These are phyloP conservation scores for Xyliphius kryptos DNA, from an alignment of 2,113 vertebrate species.

Conservation along the genomic window DNA sequence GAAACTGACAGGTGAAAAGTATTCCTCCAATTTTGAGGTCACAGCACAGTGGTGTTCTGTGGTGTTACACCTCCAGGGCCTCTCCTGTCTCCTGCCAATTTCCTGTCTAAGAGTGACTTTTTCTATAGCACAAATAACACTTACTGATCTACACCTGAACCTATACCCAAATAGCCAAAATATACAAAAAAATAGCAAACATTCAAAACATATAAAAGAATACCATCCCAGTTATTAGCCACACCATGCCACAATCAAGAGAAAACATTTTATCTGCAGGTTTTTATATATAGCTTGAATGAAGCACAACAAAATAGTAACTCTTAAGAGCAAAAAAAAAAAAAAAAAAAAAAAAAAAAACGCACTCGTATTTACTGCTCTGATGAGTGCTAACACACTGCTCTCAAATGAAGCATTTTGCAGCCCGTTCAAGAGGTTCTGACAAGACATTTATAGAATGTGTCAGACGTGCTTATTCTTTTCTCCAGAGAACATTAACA, in stretches of 20 bases:
- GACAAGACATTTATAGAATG: conserved; percentile 26
- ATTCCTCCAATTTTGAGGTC: conserved; percentile 1
- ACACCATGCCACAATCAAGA: background rate
- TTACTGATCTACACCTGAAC: background rate
- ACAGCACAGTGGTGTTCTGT: conserved; percentile 2
- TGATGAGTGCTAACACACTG: background rate
- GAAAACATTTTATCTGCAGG: conserved; percentile 19
- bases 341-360: too few species aligned
- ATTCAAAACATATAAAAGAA: too few species aligned
- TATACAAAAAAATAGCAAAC: too few species aligned
- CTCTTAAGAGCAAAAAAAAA: conserved; percentile 12
- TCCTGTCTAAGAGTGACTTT: background rate
- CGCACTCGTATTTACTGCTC: conserved; percentile 14
- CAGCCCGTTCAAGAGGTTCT: conserved; percentile 1
- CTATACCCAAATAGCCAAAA: too few species aligned
- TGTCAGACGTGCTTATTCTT: conserved; percentile 4
- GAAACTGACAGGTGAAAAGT: conserved; percentile 11
- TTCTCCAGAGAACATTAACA: conserved; percentile 1
- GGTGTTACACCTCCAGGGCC: conserved; percentile 14
- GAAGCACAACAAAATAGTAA: background rate
- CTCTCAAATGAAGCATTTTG: background rate
- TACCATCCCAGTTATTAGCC: too few species aligned
- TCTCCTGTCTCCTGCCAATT: conserved; percentile 6
- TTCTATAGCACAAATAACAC: background rate
- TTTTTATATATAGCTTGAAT: conserved; percentile 21